Base-by-base conservation (phyloP, 2,888 invertebrate species). In the Philonicus albiceps region DNA sequence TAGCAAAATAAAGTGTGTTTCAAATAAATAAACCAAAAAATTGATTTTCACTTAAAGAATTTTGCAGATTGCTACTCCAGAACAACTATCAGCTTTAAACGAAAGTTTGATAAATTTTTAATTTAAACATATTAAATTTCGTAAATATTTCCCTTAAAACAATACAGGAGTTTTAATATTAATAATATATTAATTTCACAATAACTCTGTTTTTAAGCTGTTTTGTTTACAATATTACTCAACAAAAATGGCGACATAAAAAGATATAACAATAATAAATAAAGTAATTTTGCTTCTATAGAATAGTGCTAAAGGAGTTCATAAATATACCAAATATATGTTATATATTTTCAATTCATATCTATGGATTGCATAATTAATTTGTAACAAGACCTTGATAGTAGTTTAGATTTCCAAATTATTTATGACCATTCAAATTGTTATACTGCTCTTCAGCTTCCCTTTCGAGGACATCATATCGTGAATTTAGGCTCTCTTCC, bases 361-460 rank as follows among this genome's bases (percentile, higher is more conserved):
- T 19, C 49, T n/a, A 49, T 22, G 64, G 22, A 11, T 1, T 64
- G 11, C 22, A 64, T 64, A 27, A 64, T 64, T 1, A 64, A 19
- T 64, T 19, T 64, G 22, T 11, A 55, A 55, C 27, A 55, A 55
- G 19, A 22, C 22, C 11, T 64, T 2, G 22, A 11, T 27, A 2
- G 4, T 8, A 64, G 19, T 7, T 74, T 74, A 13, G 31, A 3
- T n/a, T 74, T 74, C 31, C n/a, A 74, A 16, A 22, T 16, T 49
- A 78, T 43, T 78, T 78, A 30, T 43, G 43, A 19, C 78, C 78
- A 27, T 49, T 78, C 5, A 7, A 22, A 49, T 49, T 74, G 31
- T 87, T 86, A 34, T 88, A 88, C 75, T 88, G 88, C 34, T 86
- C 87, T 11, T 86, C 87, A 8, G 87, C 88, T 84, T 88, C 87